Evolutionary conservation across 2,888 invertebrate genomes (phyloP), one percentile per base, ranked within the genome.

Genomic region (Dasypolia templi): DNA sequence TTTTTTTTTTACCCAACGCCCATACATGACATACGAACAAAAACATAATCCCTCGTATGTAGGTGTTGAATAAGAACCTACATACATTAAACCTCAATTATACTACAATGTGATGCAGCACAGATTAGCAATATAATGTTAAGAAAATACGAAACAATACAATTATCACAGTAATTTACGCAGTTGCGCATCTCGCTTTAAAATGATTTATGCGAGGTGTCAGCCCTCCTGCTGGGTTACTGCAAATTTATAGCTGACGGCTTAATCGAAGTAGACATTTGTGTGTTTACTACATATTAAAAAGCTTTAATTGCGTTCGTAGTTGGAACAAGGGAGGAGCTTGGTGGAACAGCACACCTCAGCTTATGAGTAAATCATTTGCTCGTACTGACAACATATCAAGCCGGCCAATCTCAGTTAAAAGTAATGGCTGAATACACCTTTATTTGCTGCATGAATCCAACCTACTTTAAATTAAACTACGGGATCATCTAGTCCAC

Each of bases 51-150:
- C 79, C 44, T 69, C 49, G 67, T 35, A 81, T 65, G 88, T 89
- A 79, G 89, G 89, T 80, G 87, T 82, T 72, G 67, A 81, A 75
- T 68, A 81, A 72, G 69, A 77, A 74, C 74, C 71, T 79, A 73
- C 77, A 66, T 77, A 77, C 66, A 69, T 71, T 65, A 79, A 73
- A 71, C 72, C 49, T 77, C 61, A 80, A 78, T 80, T 71, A 83
- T 44, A 62, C n/a, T 75, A n/a, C n/a, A n/a, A n/a, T n/a, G 56
- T 67, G n/a, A 67, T 67, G 49, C 61, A 63, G 56, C 63, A 68
- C 42, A 71, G 64, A 78, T 75, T 72, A 83, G 32, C 46, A 61
- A 55, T 71, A 55, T 73, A 75, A 79, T 71, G 79, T 73, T 82
- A 65, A 75, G 72, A 83, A 83, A 74, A 75, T 68, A 17, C 35